Percentiles rank a stretch among this genome's conserved stretches.
Conservation (phyloP, 2,113 vertebrate genomes). For the Hippolais icterina region DNA sequence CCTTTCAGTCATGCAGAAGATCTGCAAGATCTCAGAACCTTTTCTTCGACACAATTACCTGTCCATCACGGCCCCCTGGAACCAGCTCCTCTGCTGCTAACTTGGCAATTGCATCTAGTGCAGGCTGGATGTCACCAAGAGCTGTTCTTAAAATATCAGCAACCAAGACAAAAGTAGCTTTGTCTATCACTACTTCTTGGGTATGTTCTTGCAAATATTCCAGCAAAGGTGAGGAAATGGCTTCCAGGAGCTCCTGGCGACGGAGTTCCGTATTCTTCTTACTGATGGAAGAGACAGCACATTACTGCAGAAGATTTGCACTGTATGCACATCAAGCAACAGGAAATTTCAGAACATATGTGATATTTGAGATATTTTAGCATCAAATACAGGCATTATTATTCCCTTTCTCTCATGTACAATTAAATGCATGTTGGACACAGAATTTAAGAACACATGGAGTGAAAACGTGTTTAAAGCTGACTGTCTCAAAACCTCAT, state of each 20-base stretch:
- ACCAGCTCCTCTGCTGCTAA: constrained; percentile 82
- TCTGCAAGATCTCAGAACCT: not conserved
- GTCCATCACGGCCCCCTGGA: constrained; percentile 81
- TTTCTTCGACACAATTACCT: constrained; percentile 58
- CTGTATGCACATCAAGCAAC: not conserved
- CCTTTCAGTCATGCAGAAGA: not conserved
- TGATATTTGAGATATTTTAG: not conserved
- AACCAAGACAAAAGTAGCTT: constrained; percentile 81
- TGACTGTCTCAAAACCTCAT: not conserved
- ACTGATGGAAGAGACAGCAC: constrained; percentile 64
- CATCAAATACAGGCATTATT: not conserved
- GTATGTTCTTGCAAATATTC: constrained; percentile 81
- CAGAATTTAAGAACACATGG: not conserved
- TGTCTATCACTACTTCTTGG: constrained; percentile 82
- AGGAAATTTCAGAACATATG: not conserved
- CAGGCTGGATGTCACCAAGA: constrained; percentile 81
- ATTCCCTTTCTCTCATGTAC: not conserved
- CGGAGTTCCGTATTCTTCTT: constrained; percentile 86
- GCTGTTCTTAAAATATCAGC: constrained; percentile 83
- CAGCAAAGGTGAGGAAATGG: constrained; percentile 83
- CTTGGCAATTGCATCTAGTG: constrained; percentile 83
- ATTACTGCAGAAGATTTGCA: not conserved
- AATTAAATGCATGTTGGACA: not conserved
- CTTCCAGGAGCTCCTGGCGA: constrained; percentile 85
- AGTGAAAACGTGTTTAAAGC: not conserved